Conservation (phyloP, 2,888 invertebrate genomes). For the Synanthedon andrenaeformis region DNA sequence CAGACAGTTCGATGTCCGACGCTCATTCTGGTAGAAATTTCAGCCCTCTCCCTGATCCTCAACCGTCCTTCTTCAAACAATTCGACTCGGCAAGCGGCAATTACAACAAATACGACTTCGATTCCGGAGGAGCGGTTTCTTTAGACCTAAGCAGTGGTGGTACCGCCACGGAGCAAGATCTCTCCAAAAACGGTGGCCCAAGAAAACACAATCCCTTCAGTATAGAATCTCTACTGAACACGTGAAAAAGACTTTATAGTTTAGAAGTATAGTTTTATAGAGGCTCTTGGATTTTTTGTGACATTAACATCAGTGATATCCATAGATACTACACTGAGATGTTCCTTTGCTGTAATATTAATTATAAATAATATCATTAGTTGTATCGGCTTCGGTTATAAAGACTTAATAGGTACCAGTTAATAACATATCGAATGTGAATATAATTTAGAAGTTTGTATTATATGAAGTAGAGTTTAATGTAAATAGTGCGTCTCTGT, state of each 20-base stretch:
- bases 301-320: slow-evolving; percentile 21
- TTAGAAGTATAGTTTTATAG: slow-evolving; percentile 23
- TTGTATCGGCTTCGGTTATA: slow-evolving; percentile 41
- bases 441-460: slow-evolving; percentile 58
- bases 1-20: slow-evolving; percentile 68
- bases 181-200: slow-evolving; percentile 66
- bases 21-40: slow-evolving; percentile 55
- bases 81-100: slow-evolving; percentile 44
- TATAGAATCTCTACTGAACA: slow-evolving; percentile 87
- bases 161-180: slow-evolving; percentile 53
- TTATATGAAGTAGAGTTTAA: slow-evolving; percentile 65
- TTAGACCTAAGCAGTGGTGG: slow-evolving; percentile 59
- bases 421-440: slow-evolving; percentile 62
- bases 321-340: slow-evolving; percentile 30
- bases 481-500: slow-evolving; percentile 12
- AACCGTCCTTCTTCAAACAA: slow-evolving; percentile 57
- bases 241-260: slow-evolving; percentile 62
- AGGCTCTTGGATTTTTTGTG: slow-evolving; percentile 37
- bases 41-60: slow-evolving; percentile 59
- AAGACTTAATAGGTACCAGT: slow-evolving; percentile 57
- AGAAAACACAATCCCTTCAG: slow-evolving; percentile 87
- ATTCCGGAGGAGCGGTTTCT: slow-evolving; percentile 60
- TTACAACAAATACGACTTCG: slow-evolving; percentile 64
- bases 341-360: slow-evolving; percentile 44
- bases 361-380: slow-evolving; percentile 29